These are phyloP conservation scores for Listronotus bonariensis DNA, from an alignment of 1,140 invertebrate genomes.

Conservation along the genomic window DNA sequence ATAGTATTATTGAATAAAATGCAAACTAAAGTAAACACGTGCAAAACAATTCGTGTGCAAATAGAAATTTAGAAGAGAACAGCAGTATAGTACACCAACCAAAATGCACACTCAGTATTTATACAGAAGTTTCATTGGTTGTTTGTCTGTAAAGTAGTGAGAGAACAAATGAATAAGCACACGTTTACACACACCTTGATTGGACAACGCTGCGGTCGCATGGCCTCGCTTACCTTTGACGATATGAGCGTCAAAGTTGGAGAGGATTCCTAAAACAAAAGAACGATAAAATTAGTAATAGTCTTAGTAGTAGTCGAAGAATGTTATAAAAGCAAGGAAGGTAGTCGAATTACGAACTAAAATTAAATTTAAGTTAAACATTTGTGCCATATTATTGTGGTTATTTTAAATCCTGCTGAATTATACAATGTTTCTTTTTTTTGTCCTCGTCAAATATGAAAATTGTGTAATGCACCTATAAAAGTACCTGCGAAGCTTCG, in stretches of 20 bases:
- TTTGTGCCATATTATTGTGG: too few relatives aligned
- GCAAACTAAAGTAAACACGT: slow-evolving; percentile 6
- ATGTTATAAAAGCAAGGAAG: too few relatives aligned
- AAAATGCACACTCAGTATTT: slow-evolving; percentile 21
- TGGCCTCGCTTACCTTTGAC: slow-evolving; percentile 68
- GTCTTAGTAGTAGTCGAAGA: too few relatives aligned
- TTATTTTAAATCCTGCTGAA: too few relatives aligned
- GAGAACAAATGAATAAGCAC: slow-evolving; percentile 42
- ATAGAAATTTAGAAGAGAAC: slow-evolving; percentile 11
- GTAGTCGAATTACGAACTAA: too few relatives aligned
- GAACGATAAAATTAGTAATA: slow-evolving; percentile 41
- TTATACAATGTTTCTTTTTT: too few relatives aligned
- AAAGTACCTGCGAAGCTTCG: too few relatives aligned
- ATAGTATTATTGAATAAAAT: too few relatives aligned
- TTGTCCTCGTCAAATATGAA: too few relatives aligned
- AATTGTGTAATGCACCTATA: too few relatives aligned
- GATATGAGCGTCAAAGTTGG: slow-evolving; percentile 70
- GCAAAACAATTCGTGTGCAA: slow-evolving; percentile 9
- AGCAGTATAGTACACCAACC: slow-evolving; percentile 24
- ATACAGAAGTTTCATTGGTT: slow-evolving; percentile 22
- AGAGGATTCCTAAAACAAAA: slow-evolving; percentile 67
- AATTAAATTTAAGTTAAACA: too few relatives aligned
- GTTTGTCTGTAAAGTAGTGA: slow-evolving; percentile 25
- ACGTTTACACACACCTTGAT: slow-evolving; percentile 57
- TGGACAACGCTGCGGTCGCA: slow-evolving; percentile 56